Percentiles rank a stretch among this genome's conserved stretches.
These are phyloP conservation scores for Pyralis farinalis DNA, from an alignment of 2,888 invertebrate species.

Conservation along the genomic window DNA sequence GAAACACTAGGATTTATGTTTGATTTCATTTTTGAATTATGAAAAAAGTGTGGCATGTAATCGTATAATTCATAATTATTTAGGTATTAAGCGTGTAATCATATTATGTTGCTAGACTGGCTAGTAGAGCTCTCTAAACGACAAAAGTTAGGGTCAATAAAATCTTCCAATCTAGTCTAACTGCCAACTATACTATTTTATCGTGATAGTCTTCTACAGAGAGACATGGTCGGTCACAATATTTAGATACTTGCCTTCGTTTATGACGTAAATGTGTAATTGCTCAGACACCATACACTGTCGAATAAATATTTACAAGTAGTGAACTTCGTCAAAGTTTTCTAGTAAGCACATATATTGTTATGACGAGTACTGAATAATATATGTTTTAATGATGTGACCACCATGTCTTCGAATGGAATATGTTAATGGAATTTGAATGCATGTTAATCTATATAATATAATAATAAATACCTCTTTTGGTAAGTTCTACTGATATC, in stretches of 20 bases:
- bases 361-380: not conserved
- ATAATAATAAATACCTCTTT: conserved; percentile 75
- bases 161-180: too few relatives aligned
- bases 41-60: too few relatives aligned
- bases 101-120: too few relatives aligned
- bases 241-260: not conserved
- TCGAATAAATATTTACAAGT: not conserved
- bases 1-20: too few relatives aligned
- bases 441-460: conserved; percentile 77
- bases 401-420: conserved; percentile 61
- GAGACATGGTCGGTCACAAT: conserved; percentile 51
- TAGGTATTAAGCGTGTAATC: too few relatives aligned
- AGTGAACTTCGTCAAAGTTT: not conserved
- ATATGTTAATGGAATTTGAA: conserved; percentile 78
- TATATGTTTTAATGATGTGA: conserved; percentile 26
- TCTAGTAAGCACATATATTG: not conserved
- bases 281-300: not conserved
- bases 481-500: conserved; percentile 64
- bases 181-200: conserved; percentile 28
- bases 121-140: too few relatives aligned
- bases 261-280: not conserved
- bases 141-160: too few relatives aligned
- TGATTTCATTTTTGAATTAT: too few relatives aligned
- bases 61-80: too few relatives aligned
- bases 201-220: conserved; percentile 42